Conservation (phyloP, 2,888 invertebrate species). For the Flexamia atlantica region DNA sequence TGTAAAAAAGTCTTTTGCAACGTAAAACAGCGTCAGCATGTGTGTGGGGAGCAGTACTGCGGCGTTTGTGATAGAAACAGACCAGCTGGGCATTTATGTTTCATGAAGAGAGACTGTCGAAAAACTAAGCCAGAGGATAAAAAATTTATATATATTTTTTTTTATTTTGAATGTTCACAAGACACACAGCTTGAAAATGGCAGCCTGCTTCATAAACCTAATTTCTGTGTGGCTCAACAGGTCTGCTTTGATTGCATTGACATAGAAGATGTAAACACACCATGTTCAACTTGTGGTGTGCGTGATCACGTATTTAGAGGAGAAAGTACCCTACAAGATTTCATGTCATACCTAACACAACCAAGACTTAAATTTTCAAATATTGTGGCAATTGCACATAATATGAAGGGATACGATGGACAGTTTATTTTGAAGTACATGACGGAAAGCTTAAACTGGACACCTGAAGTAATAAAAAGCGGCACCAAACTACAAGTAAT, state of each 20-base stretch:
- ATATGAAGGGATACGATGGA: slow-evolving; percentile 38
- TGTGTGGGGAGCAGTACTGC: slow-evolving; percentile 19
- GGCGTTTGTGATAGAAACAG: not conserved
- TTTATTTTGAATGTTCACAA: slow-evolving; percentile 24
- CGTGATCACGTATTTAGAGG: slow-evolving; percentile 24
- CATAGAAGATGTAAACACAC: slow-evolving; percentile 8
- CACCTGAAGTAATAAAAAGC: too few species aligned
- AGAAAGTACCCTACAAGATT: not conserved
- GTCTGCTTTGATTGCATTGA: slow-evolving; percentile 2
- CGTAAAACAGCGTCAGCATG: not conserved
- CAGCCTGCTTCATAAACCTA: not conserved
- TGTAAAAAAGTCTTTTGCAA: not conserved
- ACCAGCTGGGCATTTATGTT: slow-evolving; percentile 28
- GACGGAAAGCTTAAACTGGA: too few species aligned
- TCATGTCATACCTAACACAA: slow-evolving; percentile 22
- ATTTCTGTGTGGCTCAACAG: slow-evolving; percentile 39
- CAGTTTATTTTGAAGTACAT: slow-evolving; percentile 36
- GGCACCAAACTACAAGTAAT: too few species aligned
- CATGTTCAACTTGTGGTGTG: not conserved
- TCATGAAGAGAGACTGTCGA: not conserved
- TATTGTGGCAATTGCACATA: slow-evolving; percentile 16
- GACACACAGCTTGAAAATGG: not conserved
- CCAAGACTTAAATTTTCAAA: not conserved
- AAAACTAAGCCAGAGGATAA: not conserved
- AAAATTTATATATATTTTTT: slow-evolving; percentile 24